A percentile compares a stretch with the other conserved stretches of the same genome.
Evolutionary conservation across 1,140 invertebrate genomes (phyloP).

Genomic region (Drosophila subpulchrella): DNA sequence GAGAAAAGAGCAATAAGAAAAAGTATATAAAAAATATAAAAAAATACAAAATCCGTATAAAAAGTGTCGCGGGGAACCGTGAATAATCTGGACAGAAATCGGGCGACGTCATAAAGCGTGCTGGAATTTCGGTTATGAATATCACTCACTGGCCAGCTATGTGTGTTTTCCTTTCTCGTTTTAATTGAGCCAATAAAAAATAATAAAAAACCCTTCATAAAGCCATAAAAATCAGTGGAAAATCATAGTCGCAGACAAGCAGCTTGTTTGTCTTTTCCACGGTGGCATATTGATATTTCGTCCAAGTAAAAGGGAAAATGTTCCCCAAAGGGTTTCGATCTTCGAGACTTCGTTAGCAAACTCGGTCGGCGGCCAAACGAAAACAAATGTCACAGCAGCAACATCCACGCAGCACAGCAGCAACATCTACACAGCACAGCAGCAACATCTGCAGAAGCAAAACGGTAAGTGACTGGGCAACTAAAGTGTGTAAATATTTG

Average conservation of each 20-base stretch:
- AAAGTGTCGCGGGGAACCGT: constrained; percentile 29
- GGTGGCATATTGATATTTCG: constrained; percentile 71
- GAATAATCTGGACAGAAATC: constrained; percentile 57
- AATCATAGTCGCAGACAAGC: constrained; percentile 58
- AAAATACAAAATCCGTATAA: constrained; percentile 6
- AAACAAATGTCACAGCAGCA: constrained; percentile 39
- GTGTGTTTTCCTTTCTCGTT: constrained; percentile 25
- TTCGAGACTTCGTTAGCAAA: constrained; percentile 55
- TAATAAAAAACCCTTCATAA: constrained; percentile 60
- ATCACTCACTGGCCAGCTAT: constrained; percentile 46
- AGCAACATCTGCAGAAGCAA: constrained; percentile 48
- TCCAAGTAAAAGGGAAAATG: constrained; percentile 36
- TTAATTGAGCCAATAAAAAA: constrained; percentile 75
- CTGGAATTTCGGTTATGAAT: constrained; percentile 73
- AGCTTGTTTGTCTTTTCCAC: constrained; percentile 71
- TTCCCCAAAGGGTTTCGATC: constrained; percentile 41
- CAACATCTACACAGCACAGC: constrained; percentile 30
- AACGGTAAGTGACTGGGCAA: constrained; percentile 62
- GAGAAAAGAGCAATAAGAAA: constrained; percentile 64
- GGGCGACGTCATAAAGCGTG: constrained; percentile 76
- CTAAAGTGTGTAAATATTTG: constrained; percentile 78
- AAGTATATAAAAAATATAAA: constrained; percentile 30
- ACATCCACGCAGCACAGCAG: neutral
- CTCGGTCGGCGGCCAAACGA: constrained; percentile 59
- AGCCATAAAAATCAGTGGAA: constrained; percentile 60